Percentiles rank a stretch among this genome's conserved stretches.
Evolutionary conservation across 1,140 invertebrate species (phyloP).

Genomic region (Octopus sinensis): DNA sequence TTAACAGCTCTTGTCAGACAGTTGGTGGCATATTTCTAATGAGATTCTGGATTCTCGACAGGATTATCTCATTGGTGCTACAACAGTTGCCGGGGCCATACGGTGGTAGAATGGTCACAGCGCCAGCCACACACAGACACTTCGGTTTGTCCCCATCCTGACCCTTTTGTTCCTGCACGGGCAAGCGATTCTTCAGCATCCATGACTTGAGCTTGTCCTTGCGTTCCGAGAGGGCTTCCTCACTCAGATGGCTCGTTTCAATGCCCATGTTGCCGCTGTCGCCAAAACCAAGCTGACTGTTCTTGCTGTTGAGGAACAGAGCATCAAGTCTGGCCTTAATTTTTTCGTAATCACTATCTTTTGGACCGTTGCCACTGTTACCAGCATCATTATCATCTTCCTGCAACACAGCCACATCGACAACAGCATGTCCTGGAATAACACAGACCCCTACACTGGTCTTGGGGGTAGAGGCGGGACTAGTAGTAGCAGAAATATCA

Average conservation of each 20-base stretch:
- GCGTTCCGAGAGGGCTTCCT: slow-evolving; percentile 31
- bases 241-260: slow-evolving; percentile 19
- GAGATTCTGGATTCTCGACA: slow-evolving; percentile 53
- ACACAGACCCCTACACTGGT: too few relatives aligned
- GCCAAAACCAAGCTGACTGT: background rate
- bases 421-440: too few relatives aligned
- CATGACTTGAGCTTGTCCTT: slow-evolving; percentile 44
- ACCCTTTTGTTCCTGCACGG: slow-evolving; percentile 35
- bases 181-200: slow-evolving; percentile 50
- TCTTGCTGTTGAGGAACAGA: too few relatives aligned
- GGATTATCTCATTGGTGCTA: slow-evolving; percentile 54
- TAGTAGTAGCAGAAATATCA: too few relatives aligned
- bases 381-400: too few relatives aligned
- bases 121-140: slow-evolving; percentile 45
- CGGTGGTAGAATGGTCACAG: slow-evolving; percentile 49
- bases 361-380: too few relatives aligned
- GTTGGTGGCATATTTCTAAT: slow-evolving; percentile 51
- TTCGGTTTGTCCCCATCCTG: slow-evolving; percentile 24
- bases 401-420: too few relatives aligned
- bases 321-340: too few relatives aligned
- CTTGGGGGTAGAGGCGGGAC: too few relatives aligned
- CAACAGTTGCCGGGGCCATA: slow-evolving; percentile 48
- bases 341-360: too few relatives aligned
- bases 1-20: too few relatives aligned
- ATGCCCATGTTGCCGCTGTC: slow-evolving; percentile 32